These are phyloP conservation scores for Serilophus lunatus DNA, from an alignment of 2,113 vertebrate genomes.

Conservation along the genomic window DNA sequence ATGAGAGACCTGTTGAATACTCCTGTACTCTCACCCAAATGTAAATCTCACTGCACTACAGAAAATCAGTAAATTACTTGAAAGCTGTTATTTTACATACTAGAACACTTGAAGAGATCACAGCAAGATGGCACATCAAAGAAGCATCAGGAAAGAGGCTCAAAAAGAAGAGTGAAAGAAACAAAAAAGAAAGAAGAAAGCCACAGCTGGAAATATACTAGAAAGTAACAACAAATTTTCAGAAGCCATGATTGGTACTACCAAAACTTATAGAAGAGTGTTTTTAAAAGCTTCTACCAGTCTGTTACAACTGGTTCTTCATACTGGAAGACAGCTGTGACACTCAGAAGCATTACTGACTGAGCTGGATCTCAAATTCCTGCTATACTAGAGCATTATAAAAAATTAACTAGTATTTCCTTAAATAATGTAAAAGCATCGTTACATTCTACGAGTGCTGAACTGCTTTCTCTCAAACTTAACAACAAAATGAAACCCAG, in stretches of 20 bases:
- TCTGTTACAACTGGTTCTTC: not conserved
- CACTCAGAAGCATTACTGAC: not conserved
- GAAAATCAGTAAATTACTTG: not conserved
- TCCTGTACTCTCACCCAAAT: not conserved
- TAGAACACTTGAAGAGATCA: not conserved
- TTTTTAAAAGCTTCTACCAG: not conserved
- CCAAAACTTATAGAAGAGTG: not conserved
- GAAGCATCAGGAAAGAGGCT: not conserved
- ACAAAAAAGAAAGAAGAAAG: not conserved
- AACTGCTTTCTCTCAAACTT: not conserved
- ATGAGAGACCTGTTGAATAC: not conserved
- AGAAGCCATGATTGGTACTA: not conserved
- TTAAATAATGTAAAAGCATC: conserved; percentile 49
- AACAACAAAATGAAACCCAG: not conserved
- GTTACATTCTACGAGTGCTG: not conserved
- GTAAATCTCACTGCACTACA: not conserved
- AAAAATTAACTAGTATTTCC: conserved; percentile 53
- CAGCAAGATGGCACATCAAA: not conserved
- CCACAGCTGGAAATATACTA: not conserved
- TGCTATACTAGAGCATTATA: conserved; percentile 21
- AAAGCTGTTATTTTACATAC: not conserved
- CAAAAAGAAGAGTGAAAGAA: not conserved
- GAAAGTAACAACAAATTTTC: not conserved
- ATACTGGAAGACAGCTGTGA: not conserved
- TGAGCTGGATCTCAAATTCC: conserved; percentile 24